Percentiles rank a stretch among this genome's conserved stretches.
phyloP scores from a whole-genome alignment of 1,140 invertebrate species.

The Cepaea nemoralis region DNA sequence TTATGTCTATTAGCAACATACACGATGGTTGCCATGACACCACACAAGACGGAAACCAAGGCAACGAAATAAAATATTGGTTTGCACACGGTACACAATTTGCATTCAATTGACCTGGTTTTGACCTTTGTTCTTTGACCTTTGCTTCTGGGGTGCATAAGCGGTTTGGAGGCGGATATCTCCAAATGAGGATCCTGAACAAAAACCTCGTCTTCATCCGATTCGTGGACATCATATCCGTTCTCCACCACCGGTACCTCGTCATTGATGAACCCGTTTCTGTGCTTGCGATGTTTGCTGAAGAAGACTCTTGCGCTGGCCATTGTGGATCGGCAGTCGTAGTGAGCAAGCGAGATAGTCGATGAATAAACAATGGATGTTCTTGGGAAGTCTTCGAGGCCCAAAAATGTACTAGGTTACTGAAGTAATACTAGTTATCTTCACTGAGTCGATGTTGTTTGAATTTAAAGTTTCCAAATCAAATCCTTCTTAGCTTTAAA shows the following conservation, averaged over 20 bases:
- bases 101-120: conserved; percentile 53
- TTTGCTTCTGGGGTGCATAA: conserved; percentile 63
- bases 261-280: conserved; percentile 51
- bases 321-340: too few relatives aligned
- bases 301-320: conserved; percentile 49
- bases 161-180: conserved; percentile 57
- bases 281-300: conserved; percentile 46
- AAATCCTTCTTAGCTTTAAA: too few relatives aligned
- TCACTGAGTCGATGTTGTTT: too few relatives aligned
- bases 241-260: conserved; percentile 47
- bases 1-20: conserved; percentile 56
- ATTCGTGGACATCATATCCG: conserved; percentile 50
- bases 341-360: too few relatives aligned
- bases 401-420: too few relatives aligned
- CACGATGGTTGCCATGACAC: conserved; percentile 56
- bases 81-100: conserved; percentile 53
- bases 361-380: too few relatives aligned
- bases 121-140: conserved; percentile 50
- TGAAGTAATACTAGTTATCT: too few relatives aligned
- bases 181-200: conserved; percentile 56
- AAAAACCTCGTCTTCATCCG: conserved; percentile 64
- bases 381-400: too few relatives aligned
- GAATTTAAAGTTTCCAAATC: too few relatives aligned
- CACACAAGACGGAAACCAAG: conserved; percentile 55
- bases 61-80: conserved; percentile 59